phyloP scores from a whole-genome alignment of 2,888 invertebrate species.

The Lordiphosa andalusiaca region DNA sequence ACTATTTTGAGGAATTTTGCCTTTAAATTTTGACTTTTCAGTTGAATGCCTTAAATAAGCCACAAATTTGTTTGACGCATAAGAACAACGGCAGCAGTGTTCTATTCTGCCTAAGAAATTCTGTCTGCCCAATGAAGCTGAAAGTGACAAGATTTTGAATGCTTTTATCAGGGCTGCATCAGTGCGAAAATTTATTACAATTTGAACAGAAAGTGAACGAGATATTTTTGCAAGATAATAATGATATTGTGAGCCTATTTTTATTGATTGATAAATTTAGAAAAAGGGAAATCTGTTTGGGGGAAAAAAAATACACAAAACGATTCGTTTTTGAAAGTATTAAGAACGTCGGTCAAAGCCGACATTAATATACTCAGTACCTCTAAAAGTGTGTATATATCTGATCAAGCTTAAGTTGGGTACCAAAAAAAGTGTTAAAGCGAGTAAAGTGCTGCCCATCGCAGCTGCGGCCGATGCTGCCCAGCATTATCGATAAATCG shows the following conservation, averaged over 20 bases:
- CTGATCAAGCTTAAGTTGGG: too few species aligned
- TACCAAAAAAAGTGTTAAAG: too few species aligned
- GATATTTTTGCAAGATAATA: not conserved
- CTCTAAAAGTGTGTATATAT: too few species aligned
- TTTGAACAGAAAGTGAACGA: not conserved
- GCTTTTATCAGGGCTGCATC: conserved; percentile 28
- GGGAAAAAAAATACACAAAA: too few species aligned
- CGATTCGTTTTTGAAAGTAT: too few species aligned
- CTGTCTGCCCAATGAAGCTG: conserved; percentile 29
- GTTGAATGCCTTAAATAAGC: conserved; percentile 24
- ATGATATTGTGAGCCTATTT: not conserved
- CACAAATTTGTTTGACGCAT: conserved; percentile 24
- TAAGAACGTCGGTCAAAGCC: too few species aligned
- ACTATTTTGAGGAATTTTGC: conserved; percentile 6
- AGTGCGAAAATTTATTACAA: not conserved
- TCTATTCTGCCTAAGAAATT: conserved; percentile 8
- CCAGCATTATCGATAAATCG: too few species aligned
- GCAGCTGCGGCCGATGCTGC: too few species aligned
- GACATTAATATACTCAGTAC: too few species aligned
- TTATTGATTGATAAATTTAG: too few species aligned
- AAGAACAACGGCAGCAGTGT: conserved; percentile 19
- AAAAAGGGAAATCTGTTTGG: too few species aligned
- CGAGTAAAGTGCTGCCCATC: too few species aligned
- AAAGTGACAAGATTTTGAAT: conserved; percentile 30
- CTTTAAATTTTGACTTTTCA: conserved; percentile 7